These are phyloP conservation scores for Pediacus dermestoides DNA, from an alignment of 2,888 invertebrate species.

Conservation along the genomic window DNA sequence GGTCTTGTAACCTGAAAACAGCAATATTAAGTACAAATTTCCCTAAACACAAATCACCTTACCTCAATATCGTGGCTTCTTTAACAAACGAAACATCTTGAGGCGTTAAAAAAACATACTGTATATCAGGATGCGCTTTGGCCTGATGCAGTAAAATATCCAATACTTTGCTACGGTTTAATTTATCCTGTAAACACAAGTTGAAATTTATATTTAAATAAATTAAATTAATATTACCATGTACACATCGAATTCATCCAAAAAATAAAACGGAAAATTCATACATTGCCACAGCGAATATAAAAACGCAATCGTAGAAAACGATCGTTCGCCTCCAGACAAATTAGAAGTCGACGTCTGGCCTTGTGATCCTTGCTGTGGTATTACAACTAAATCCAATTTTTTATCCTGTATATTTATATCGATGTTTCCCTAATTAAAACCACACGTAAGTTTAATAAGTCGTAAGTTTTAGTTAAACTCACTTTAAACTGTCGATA, in stretches of 20 bases:
- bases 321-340: conserved; percentile 95
- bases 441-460: too few species aligned
- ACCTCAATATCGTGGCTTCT: conserved; percentile 41
- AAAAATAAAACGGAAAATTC: conserved; percentile 86
- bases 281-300: conserved; percentile 91
- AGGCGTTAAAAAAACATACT: conserved; percentile 90
- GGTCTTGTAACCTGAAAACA: too few species aligned
- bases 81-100: conserved; percentile 62
- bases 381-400: conserved; percentile 55
- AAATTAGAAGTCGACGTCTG: conserved; percentile 60
- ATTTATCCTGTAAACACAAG: conserved; percentile 67
- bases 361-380: conserved; percentile 53
- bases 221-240: conserved; percentile 63
- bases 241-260: conserved; percentile 97
- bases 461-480: too few species aligned
- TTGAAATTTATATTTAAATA: conserved; percentile 5
- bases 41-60: too few species aligned
- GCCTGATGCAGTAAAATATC: conserved; percentile 76
- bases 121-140: conserved; percentile 60
- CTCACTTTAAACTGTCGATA: conserved; percentile 57
- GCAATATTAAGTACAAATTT: not conserved
- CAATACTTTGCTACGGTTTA: conserved; percentile 76
- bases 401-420: conserved; percentile 53
- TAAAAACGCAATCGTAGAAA: conserved; percentile 91
- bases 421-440: conserved; percentile 54